These are phyloP conservation scores for Anas platyrhynchos DNA, from an alignment of 2,113 vertebrate genomes.

Conservation along the genomic window DNA sequence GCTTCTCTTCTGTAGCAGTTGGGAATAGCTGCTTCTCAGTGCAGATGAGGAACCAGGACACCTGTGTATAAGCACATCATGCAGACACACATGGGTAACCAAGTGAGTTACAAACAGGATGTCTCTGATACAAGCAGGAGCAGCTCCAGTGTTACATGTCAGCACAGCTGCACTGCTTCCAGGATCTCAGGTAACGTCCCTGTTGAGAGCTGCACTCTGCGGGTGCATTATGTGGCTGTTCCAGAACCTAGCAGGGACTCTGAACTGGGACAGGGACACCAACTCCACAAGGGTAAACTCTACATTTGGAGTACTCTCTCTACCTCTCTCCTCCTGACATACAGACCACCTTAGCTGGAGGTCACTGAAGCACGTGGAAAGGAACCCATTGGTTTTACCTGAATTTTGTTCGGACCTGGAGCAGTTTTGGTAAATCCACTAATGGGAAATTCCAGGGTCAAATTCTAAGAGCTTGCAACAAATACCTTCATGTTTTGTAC, in stretches of 20 bases:
- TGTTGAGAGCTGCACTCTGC: background rate
- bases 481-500: background rate
- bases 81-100: accelerated
- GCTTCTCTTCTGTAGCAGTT: background rate
- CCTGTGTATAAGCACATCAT: accelerated
- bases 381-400: background rate
- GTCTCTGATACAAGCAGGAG: background rate
- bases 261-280: background rate
- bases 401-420: background rate
- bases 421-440: background rate
- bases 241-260: background rate
- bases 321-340: background rate
- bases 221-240: background rate
- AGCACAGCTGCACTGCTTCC: accelerated
- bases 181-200: background rate
- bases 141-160: accelerated
- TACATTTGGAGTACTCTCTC: background rate
- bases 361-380: background rate
- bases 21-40: background rate
- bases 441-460: background rate
- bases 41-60: background rate
- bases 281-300: accelerated
- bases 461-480: background rate
- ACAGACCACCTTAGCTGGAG: accelerated
- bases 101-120: accelerated